These are phyloP conservation scores for Hipparchia semele DNA, from an alignment of 2,888 invertebrate species.

Conservation along the genomic window DNA sequence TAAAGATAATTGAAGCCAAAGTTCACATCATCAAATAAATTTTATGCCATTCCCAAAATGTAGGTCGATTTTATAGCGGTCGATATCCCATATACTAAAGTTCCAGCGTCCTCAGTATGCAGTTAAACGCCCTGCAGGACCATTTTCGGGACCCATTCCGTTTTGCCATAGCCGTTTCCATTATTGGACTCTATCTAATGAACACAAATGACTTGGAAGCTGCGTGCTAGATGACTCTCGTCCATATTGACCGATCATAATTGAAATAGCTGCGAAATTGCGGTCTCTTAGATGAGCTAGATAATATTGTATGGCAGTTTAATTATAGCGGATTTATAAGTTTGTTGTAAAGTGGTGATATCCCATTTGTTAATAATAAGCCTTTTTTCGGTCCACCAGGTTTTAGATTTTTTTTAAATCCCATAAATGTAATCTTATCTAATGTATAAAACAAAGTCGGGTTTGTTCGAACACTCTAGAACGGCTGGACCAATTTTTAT, in stretches of 20 bases:
- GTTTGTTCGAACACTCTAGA: too few species aligned
- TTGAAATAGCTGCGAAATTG: constrained; percentile 38
- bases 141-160: constrained; percentile 61
- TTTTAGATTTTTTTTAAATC: too few species aligned
- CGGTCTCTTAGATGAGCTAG: constrained; percentile 27
- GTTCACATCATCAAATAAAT: constrained; percentile 9
- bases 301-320: not conserved
- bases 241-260: constrained; percentile 38
- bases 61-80: constrained; percentile 34
- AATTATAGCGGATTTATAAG: not conserved
- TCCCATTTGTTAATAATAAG: too few species aligned
- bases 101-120: constrained; percentile 47
- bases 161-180: constrained; percentile 64
- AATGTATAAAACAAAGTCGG: too few species aligned
- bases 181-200: constrained; percentile 75
- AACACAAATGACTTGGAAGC: constrained; percentile 67
- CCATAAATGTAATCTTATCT: too few species aligned
- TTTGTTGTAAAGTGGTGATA: not conserved
- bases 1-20: constrained; percentile 4
- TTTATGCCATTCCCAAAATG: constrained; percentile 21
- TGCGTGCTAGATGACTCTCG: constrained; percentile 51
- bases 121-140: constrained; percentile 59
- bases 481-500: too few species aligned
- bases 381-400: too few species aligned
- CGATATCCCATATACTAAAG: constrained; percentile 35